Base-by-base conservation (phyloP, 2,113 vertebrate genomes). In the Phyllostomus discolor region DNA sequence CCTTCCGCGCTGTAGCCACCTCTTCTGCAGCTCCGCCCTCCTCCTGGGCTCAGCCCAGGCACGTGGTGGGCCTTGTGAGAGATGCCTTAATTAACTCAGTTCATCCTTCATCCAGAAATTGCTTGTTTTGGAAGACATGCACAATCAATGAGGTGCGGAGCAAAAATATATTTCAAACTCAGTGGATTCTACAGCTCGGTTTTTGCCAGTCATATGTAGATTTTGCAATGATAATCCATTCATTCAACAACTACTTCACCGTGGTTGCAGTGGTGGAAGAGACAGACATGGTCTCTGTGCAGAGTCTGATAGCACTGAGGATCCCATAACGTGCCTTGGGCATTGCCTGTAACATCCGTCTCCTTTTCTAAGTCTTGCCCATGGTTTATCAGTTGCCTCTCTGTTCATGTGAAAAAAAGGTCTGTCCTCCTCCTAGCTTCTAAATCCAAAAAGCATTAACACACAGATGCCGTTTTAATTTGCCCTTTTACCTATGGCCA, bases 381-480 rank as follows among this genome's bases (percentile, higher is more conserved):
- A 28, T 35, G 20, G 20, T 62, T 87, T 95, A 80, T 87, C 38
- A 62, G 78, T 57, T 86, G 72, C 33, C 22, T 81, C 35, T 69
- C 24, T 80, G 73, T 62, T 54, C 46, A 16, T 90, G 52, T 80
- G 94, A 95, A 93, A 89, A 89, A 83, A 81, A 94, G 22, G 50
- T 64, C 59, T 67, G 24, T 31, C 15, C 66, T 84, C 20, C 9
- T 88, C 43, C 67, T 28, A 62, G 59, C 41, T 95, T 91, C 86
- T 96, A 90, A 73, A 79, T 89, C 62, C 90, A 91, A 83, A 93
- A 94, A 93, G 54, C 88, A 86, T 95, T 75, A 79, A 86, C 89
- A 46, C 17, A 10, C 35, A 91, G 62, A 62, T 69, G 54, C 48
- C 33, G 67, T 91, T 95, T 92, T 76, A 72, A 46, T 78, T 72